Evolutionary conservation across 2,797 vertebrate genomes (phyloP).

Genomic region (Ctenosaura bakeri): DNA sequence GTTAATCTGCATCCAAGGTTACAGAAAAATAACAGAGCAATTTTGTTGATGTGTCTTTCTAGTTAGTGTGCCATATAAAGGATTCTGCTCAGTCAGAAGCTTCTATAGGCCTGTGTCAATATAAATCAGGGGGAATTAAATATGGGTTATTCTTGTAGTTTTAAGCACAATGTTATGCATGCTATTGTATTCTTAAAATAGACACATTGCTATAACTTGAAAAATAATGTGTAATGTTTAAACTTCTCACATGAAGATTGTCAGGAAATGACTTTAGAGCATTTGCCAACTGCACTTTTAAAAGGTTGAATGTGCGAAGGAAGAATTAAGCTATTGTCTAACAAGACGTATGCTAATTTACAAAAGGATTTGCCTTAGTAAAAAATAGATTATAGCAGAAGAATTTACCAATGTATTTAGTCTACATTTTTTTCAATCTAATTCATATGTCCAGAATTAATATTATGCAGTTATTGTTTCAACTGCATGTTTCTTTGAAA

Average conservation of each 20-base stretch:
- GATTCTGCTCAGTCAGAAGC: background rate
- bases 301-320: background rate
- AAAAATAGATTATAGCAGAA: too few species aligned
- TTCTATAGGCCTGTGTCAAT: background rate
- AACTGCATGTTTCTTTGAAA: too few species aligned
- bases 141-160: background rate
- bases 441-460: too few species aligned
- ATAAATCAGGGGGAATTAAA: background rate
- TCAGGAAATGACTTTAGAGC: background rate
- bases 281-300: background rate
- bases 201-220: background rate
- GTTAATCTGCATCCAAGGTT: background rate
- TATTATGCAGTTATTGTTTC: too few species aligned
- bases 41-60: background rate
- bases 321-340: background rate
- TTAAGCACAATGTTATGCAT: background rate
- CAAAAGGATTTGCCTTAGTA: background rate
- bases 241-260: too few species aligned
- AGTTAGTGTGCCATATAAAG: background rate
- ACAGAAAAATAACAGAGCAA: background rate
- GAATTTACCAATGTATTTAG: too few species aligned
- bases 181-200: background rate
- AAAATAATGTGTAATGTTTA: background rate
- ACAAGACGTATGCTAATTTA: background rate
- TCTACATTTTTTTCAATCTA: too few species aligned